phyloP scores from a whole-genome alignment of 2,888 invertebrate species.

The Halocaridina rubra region DNA sequence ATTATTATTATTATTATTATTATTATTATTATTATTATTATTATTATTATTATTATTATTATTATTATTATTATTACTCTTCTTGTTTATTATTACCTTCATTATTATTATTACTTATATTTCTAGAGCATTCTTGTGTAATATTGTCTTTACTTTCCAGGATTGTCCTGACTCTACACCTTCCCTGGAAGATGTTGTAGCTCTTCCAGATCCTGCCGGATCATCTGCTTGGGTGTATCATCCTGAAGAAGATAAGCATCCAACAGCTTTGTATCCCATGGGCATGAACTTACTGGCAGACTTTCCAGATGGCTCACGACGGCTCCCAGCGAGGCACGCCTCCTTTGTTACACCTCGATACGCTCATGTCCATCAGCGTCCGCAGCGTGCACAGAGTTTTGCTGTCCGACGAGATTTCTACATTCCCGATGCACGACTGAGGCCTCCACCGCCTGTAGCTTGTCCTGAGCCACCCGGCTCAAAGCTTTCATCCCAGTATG shows the following conservation, averaged over 20 bases:
- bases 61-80: too few relatives aligned
- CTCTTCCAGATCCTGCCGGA: slow-evolving; percentile 46
- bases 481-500: not conserved
- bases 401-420: slow-evolving; percentile 39
- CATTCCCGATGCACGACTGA: not conserved
- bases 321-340: slow-evolving; percentile 53
- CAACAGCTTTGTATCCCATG: slow-evolving; percentile 49
- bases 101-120: too few relatives aligned
- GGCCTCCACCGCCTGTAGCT: slow-evolving; percentile 21
- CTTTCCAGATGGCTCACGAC: slow-evolving; percentile 25
- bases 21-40: too few relatives aligned
- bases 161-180: slow-evolving; percentile 41
- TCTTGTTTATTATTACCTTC: too few relatives aligned
- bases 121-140: too few relatives aligned
- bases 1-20: too few relatives aligned
- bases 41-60: too few relatives aligned
- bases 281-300: slow-evolving; percentile 44
- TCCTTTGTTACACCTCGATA: slow-evolving; percentile 55
- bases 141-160: too few relatives aligned
- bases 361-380: slow-evolving; percentile 57
- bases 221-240: slow-evolving; percentile 56
- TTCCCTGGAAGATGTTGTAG: slow-evolving; percentile 51
- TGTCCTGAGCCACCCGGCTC: slow-evolving; percentile 24
- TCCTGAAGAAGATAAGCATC: slow-evolving; percentile 52
- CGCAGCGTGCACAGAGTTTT: slow-evolving; percentile 59